Evolutionary conservation across 1,140 invertebrate genomes (phyloP), one percentile per base, ranked within the genome.

Genomic region (Papilio dardanus): DNA sequence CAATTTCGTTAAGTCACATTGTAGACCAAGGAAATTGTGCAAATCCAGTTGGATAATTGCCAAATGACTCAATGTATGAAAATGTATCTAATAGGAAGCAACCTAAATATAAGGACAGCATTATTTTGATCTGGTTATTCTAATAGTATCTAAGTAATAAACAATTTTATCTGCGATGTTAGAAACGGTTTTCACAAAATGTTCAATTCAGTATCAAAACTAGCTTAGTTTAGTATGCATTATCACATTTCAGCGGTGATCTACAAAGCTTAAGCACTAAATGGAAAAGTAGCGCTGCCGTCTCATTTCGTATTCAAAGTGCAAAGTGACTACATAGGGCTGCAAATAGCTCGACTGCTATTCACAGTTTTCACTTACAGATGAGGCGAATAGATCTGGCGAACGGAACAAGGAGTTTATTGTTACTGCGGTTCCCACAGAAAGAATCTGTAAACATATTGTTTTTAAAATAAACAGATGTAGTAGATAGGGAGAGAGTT

Each of bases 301-400:
- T n/a, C 54, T 62, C 24, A 62, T 62, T 62, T 28, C 24, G 54
- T 62, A 62, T 62, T 62, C 54, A 28, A 62, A 62, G 54, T 62
- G 54, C 54, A 62, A 62, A 62, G 24, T 62, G 54, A 28, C 54
- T 62, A 62, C 54, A 62, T 30, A 62, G 12, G 24, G 54, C 24
- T 62, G 54, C 54, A 14, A 62, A 62, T 62, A 62, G 54, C 54
- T 30, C 21, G 54, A 28, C 54, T 62, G 10, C 7, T 28, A 16
- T 12, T 62, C 54, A 12, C 46, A 24, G 54, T 62, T 62, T 62
- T 62, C 54, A 62, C 21, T 62, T 62, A 62, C 54, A 62, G 54
- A 62, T 28, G 50, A 54, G 21, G 54, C 24, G 54, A 62, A 62
- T 62, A 5, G 24, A 62, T 62, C 21, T 30, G 14, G 54, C 2